Evolutionary conservation across 2,888 invertebrate genomes (phyloP), one percentile per base, ranked within the genome.

Genomic region (Andrena flavipes): DNA sequence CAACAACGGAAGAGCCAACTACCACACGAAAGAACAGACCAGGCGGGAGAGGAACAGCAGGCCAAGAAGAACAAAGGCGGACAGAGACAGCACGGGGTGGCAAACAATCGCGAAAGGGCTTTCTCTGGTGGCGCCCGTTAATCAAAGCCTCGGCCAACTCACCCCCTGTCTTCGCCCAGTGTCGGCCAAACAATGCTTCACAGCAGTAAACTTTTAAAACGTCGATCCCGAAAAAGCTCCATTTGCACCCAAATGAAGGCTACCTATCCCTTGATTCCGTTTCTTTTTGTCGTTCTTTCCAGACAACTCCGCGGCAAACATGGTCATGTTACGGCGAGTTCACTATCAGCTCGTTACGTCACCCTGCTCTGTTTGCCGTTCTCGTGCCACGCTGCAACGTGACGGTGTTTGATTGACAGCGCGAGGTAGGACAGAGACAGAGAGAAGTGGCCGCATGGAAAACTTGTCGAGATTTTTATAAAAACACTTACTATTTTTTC

Each of bases 161-260:
- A 49, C 56, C 80, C 63, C 68, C 33, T 56, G 59, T 74, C 60
- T 70, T 62, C 48, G 16, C 64, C 56, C 26, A 48, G 79, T 72
- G 81, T 69, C 77, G 82, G 48, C 79, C 88, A 89, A 90, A 91
- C 90, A 91, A 90, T 91, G 82, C 87, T 84, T 67, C 56, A 67
- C 78, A 82, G 68, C 77, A 67, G 79, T 76, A 80, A 90, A 90
- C 87, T 89, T 90, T 90, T 86, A 88, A 88, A 88, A 88, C 84
- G 80, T 87, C 86, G 75, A 82, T 83, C 82, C 63, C 74, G 62
- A 84, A 86, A 85, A 85, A 83, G 84, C 74, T 75, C 86, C 85
- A 87, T 91, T 90, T 90, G 84, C 89, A 86, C 83, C 82, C 71
- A 87, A 90, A 90, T 86, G 87, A 88, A 87, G 87, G 78, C 74